Base-by-base conservation (phyloP, 2,888 invertebrate species). In the Rugalucina vietnamica region DNA sequence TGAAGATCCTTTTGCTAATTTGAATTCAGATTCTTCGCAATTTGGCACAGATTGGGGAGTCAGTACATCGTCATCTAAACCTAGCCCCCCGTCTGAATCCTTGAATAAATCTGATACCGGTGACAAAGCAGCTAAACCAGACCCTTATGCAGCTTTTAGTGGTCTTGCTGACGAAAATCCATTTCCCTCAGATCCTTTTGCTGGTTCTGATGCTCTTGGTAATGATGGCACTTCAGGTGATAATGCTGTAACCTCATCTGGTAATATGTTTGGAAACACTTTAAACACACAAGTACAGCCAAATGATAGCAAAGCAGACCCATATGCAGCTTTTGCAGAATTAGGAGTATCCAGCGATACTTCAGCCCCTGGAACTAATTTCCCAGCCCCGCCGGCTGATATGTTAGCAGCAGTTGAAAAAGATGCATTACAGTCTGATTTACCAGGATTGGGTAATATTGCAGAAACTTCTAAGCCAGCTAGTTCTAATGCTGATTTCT, bases 321-420 rank as follows among this genome's bases (percentile, higher is more conserved):
- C 73, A 14, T 79, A 73, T 60, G 54, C 60, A 34, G 73, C 57
- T 27, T 79, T 73, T 71, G 69, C 70, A 34, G 57, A 37, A 34
- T 76, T 76, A 12, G 36, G 8, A 34, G 60, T 54, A 34, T 43
- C 39, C 21, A 34, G 29, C n/a, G 27, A 57, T 18, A 21, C 65
- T 36, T 29, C 49, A 24, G 32, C 8, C 1, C 21, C 36, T 69
- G 32, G 24, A 21, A n/a, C 32, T 36, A 32, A 39, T 12, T 32
- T 29, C 37, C 69, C 37, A 32, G 54, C 69, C 34, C 76, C 60
- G n/a, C 70, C 79, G 36, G 39, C 29, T 36, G 39, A 50, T 37
- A 82, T 82, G 85, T 39, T 85, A 37, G 71, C 73, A 34, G 81
- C 87, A 5, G 49, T 87, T 57, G 87, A 87, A 70, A 70, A 74